phyloP scores from a whole-genome alignment of 2,113 vertebrate species.

The Romanogobio albipinnatus region DNA sequence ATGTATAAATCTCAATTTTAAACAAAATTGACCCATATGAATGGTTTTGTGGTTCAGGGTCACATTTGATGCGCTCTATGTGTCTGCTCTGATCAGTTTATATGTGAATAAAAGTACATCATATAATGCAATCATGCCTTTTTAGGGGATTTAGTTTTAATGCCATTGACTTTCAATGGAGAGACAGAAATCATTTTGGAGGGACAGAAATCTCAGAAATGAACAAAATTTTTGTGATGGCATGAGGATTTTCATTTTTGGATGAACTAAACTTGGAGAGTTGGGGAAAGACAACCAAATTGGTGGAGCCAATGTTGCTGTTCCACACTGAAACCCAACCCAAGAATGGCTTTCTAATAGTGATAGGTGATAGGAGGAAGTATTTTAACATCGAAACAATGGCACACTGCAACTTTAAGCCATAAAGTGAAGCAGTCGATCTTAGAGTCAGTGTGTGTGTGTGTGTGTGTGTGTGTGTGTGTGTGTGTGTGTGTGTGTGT shows the following conservation, averaged over 20 bases:
- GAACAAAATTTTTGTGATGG: not conserved
- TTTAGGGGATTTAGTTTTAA: too few relatives aligned
- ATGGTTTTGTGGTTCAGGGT: too few relatives aligned
- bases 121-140: too few relatives aligned
- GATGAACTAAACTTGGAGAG: not conserved
- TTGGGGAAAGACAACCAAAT: not conserved
- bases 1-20: too few relatives aligned
- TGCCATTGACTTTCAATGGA: not conserved
- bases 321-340: not conserved
- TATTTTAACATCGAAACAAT: not conserved
- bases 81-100: too few relatives aligned
- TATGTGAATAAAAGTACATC: too few relatives aligned
- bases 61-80: too few relatives aligned
- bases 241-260: not conserved
- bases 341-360: not conserved
- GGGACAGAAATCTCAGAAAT: not conserved
- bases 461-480: too few relatives aligned
- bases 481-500: not conserved
- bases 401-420: slow-evolving; percentile 3
- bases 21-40: too few relatives aligned
- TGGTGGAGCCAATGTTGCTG: not conserved
- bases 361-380: not conserved
- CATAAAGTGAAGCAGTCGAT: not conserved
- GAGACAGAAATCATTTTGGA: not conserved
- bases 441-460: slow-evolving; percentile 19